Evolutionary conservation across 2,888 invertebrate species (phyloP), one percentile per base, ranked within the genome.

Genomic region (Drosophila austrosaltans): DNA sequence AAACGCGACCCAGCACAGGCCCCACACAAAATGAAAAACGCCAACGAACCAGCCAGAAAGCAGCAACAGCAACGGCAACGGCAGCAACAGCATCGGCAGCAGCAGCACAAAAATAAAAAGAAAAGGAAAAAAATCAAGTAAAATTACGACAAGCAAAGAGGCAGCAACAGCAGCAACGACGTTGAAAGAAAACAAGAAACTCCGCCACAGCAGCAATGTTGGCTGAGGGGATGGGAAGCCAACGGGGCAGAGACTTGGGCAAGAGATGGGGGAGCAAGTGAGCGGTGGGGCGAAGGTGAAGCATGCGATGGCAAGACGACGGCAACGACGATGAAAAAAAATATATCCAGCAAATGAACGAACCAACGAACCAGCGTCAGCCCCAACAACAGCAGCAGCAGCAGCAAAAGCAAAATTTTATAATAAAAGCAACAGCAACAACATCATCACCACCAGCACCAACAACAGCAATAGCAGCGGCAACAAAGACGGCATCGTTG

Each of bases 231-330:
- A 61, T 53, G 2, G 66, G 53, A 36, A 36, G 36, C 36, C 10
- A 36, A 8, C 36, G 22, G 40, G 28, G 44, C 28, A 53, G 12
- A 36, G 59, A 63, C 67, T 63, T 22, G 53, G 69, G 42, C 61
- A 16, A 4, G 60, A 56, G 32, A 66, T 64, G 66, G 53, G 73
- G 63, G 16, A 16, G 71, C 48, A 63, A 67, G 66, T 68, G 82
- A 81, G 71, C 77, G 81, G 84, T 77, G 83, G 87, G 89, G 84
- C 89, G 87, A 88, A 87, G 90, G 82, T 87, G 85, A 89, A 89
- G 88, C 88, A 87, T 87, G 84, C 90, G 79, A 89, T 89, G 87
- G 89, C 83, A 83, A 78, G 86, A 63, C 66, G 81, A 75, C 77
- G 74, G 72, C 72, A 68, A 62, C 82, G 77, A 72, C 61, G 66